Evolutionary conservation across 2,888 invertebrate species (phyloP).

Genomic region (Tiliacea citrago): DNA sequence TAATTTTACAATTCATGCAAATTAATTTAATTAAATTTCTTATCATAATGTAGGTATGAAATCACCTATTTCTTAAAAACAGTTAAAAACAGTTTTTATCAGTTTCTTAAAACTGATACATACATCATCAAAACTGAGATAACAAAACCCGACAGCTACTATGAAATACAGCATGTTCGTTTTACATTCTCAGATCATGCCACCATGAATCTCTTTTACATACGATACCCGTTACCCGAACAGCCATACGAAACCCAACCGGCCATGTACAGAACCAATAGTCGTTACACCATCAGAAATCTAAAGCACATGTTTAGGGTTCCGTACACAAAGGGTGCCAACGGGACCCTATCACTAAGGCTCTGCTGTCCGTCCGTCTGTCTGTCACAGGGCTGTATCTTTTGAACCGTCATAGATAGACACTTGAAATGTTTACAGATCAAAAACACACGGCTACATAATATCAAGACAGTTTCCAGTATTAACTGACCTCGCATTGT

Average conservation of each 20-base stretch:
- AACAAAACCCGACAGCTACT: neutral
- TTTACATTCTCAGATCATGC: conserved; percentile 1
- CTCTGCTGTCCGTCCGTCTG: neutral
- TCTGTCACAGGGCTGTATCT: neutral
- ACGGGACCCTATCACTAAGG: too few relatives aligned
- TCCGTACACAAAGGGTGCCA: neutral
- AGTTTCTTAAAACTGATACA: neutral
- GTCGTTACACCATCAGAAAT: conserved; percentile 38
- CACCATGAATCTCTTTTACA: conserved; percentile 38
- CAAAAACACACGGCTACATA: too few relatives aligned
- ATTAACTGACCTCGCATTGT: too few relatives aligned
- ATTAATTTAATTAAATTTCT: too few relatives aligned
- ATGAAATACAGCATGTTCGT: conserved; percentile 3
- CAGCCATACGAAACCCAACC: conserved; percentile 23
- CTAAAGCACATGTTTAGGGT: conserved; percentile 30
- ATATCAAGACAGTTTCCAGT: too few relatives aligned
- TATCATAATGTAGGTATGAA: too few relatives aligned
- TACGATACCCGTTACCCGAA: conserved; percentile 31
- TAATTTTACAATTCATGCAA: too few relatives aligned
- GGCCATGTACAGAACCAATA: conserved; percentile 17
- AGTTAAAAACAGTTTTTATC: too few relatives aligned
- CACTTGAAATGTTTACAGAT: neutral
- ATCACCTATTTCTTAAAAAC: neutral
- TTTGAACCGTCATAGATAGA: too few relatives aligned
- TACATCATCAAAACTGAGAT: neutral